phyloP scores from a whole-genome alignment of 2,888 invertebrate species.

The Heteropelma amictum region DNA sequence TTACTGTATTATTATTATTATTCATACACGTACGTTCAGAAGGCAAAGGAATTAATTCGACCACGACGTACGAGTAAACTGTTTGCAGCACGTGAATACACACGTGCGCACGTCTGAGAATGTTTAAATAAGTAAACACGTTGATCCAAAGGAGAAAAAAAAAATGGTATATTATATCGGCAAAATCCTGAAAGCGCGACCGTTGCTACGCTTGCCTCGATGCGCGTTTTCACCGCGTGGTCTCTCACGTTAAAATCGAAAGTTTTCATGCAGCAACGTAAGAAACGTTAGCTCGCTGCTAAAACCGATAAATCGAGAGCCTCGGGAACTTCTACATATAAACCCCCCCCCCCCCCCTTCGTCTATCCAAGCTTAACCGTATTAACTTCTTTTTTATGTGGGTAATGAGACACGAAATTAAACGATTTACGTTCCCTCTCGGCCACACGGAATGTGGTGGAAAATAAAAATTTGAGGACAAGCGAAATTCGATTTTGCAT shows the following conservation, averaged over 20 bases:
- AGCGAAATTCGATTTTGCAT: no score
- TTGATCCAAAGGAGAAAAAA: not conserved
- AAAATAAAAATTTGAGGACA: no score
- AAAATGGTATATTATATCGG: constrained; percentile 27
- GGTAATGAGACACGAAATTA: not conserved
- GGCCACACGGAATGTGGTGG: not conserved
- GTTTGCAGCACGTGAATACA: constrained; percentile 25
- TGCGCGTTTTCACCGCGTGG: constrained; percentile 57
- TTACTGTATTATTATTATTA: constrained; percentile 7
- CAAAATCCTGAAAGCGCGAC: constrained; percentile 71
- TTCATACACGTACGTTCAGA: not conserved
- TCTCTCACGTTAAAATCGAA: constrained; percentile 65
- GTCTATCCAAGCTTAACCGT: constrained; percentile 8
- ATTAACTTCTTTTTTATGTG: constrained; percentile 7
- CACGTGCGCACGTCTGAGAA: not conserved
- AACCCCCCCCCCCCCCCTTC: not conserved
- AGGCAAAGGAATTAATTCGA: constrained; percentile 34
- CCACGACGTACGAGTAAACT: not conserved
- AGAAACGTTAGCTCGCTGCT: constrained; percentile 56
- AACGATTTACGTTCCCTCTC: not conserved
- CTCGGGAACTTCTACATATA: no score
- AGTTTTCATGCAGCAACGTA: constrained; percentile 61
- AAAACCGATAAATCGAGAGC: constrained; percentile 52
- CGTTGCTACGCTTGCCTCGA: constrained; percentile 59
- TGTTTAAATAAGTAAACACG: constrained; percentile 4